Evolutionary conservation across 2,888 invertebrate genomes (phyloP).

Genomic region (Ischnus inquisitorius): DNA sequence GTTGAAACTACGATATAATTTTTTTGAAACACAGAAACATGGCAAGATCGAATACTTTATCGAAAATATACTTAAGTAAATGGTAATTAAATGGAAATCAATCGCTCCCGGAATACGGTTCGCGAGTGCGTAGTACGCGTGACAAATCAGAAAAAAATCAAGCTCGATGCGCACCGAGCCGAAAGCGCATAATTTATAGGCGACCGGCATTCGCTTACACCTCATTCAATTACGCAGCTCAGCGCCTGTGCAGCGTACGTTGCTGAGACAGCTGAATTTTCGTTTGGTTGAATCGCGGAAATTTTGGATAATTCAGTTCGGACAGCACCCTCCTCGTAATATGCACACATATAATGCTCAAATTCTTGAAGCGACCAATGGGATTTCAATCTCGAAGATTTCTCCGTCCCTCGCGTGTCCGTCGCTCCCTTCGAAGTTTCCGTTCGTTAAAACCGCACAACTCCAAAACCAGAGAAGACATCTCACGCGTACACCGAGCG

Average conservation of each 20-base stretch:
- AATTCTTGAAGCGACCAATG: constrained; percentile 27
- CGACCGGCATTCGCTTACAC: constrained; percentile 63
- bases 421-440: constrained; percentile 38
- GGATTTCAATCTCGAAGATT: constrained; percentile 51
- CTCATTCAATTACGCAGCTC: constrained; percentile 63
- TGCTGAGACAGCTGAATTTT: constrained; percentile 58
- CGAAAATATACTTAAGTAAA: too few species aligned
- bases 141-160: constrained; percentile 44
- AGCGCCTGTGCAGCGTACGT: constrained; percentile 16
- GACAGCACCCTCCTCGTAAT: constrained; percentile 62
- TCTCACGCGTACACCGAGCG: constrained; percentile 17
- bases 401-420: constrained; percentile 27
- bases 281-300: constrained; percentile 63
- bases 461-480: neutral
- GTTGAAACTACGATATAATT: too few species aligned
- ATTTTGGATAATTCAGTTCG: constrained; percentile 65
- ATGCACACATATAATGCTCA: constrained; percentile 8
- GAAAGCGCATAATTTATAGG: constrained; percentile 60
- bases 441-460: constrained; percentile 11
- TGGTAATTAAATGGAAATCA: neutral
- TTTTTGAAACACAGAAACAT: too few species aligned
- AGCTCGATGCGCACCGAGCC: constrained; percentile 57
- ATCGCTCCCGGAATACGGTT: neutral
- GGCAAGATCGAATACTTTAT: too few species aligned
- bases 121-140: constrained; percentile 19